Conservation (phyloP, 2,113 vertebrate genomes). For the Laticauda colubrina region DNA sequence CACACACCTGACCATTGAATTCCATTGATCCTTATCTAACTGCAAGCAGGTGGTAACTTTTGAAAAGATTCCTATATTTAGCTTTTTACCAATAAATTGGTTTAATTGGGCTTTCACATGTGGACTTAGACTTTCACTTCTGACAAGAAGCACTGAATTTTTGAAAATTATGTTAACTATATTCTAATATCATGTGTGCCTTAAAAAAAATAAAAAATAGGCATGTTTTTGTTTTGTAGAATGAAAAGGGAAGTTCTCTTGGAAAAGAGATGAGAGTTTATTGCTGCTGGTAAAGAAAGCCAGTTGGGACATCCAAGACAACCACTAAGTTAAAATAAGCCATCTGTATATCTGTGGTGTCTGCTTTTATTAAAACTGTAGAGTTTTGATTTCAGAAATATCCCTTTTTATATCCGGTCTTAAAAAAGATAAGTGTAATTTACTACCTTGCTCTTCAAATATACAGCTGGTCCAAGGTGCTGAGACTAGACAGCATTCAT, state of each 20-base stretch:
- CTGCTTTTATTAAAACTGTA: not conserved
- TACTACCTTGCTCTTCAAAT: constrained; percentile 32
- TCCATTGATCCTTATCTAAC: not conserved
- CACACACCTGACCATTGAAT: not conserved
- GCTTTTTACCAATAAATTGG: not conserved
- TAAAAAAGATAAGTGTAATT: not conserved
- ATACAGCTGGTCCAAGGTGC: constrained; percentile 42
- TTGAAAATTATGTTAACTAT: not conserved
- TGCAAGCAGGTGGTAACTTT: not conserved
- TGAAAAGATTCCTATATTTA: not conserved
- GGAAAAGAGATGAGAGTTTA: not conserved
- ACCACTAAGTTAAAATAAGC: not conserved
- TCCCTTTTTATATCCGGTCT: not conserved
- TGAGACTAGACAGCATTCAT: not conserved
- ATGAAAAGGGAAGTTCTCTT: not conserved
- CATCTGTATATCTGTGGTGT: not conserved
- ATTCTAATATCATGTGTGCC: not conserved
- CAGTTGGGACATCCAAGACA: not conserved
- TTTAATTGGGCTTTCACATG: not conserved
- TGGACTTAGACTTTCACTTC: not conserved
- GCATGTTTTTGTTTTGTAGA: not conserved
- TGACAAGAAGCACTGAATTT: not conserved
- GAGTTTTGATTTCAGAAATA: not conserved
- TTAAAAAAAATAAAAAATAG: not conserved
- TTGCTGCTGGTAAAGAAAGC: not conserved